phyloP scores from a whole-genome alignment of 1,140 invertebrate species.

The Panagrolaimus sp. region DNA sequence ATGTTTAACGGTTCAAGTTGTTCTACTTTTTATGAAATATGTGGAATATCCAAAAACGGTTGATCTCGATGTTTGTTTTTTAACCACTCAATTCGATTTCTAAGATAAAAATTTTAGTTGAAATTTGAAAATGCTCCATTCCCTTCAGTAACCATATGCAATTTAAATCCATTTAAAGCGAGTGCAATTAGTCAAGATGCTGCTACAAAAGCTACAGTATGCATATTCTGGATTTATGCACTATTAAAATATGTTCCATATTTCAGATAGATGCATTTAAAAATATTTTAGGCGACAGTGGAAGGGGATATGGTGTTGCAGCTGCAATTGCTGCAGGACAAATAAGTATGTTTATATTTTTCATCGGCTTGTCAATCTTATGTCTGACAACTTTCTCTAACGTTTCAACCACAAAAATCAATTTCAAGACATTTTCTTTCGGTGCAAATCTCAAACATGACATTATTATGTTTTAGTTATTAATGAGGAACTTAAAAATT shows the following conservation, averaged over 20 bases:
- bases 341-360: slow-evolving; percentile 24
- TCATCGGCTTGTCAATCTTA: background rate
- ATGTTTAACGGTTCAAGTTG: slow-evolving; percentile 48
- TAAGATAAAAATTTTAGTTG: slow-evolving; percentile 40
- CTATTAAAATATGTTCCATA: background rate
- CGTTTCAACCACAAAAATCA: too few relatives aligned
- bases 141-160: slow-evolving; percentile 57
- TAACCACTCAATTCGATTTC: background rate
- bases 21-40: slow-evolving; percentile 52
- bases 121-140: slow-evolving; percentile 60
- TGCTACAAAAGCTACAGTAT: slow-evolving; percentile 52
- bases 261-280: slow-evolving; percentile 55
- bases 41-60: slow-evolving; percentile 54
- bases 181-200: slow-evolving; percentile 50
- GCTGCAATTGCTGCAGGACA: slow-evolving; percentile 36
- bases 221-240: background rate
- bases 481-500: too few relatives aligned
- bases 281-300: slow-evolving; percentile 42
- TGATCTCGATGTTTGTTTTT: slow-evolving; percentile 54
- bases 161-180: slow-evolving; percentile 58
- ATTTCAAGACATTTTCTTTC: too few relatives aligned
- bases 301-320: slow-evolving; percentile 49
- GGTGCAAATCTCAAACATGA: too few relatives aligned
- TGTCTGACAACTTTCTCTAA: background rate
- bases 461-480: too few relatives aligned